Percentiles rank a stretch among this genome's conserved stretches.
Evolutionary conservation across 2,113 vertebrate genomes (phyloP).

Genomic region (Grus americana): DNA sequence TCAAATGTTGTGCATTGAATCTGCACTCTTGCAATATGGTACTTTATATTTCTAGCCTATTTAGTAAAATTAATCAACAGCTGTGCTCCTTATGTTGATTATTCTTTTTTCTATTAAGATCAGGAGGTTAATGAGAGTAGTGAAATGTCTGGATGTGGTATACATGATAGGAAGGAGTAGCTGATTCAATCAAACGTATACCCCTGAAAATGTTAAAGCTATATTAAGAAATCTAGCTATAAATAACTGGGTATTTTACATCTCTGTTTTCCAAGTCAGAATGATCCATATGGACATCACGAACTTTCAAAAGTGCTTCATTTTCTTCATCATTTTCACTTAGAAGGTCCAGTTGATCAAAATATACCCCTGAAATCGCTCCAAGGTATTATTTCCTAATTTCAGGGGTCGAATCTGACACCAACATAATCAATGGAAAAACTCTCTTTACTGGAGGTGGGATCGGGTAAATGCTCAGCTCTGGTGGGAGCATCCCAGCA

Average conservation of each 20-base stretch:
- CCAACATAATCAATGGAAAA: neutral
- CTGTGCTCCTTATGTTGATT: slow-evolving; percentile 59
- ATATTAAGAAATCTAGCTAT: slow-evolving; percentile 46
- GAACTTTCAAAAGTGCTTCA: neutral
- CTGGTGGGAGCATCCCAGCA: neutral
- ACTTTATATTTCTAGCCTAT: slow-evolving; percentile 61
- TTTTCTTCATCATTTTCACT: slow-evolving; percentile 1
- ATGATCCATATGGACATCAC: slow-evolving; percentile 32
- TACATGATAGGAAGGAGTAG: slow-evolving; percentile 6
- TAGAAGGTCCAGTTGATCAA: neutral
- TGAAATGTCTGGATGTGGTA: slow-evolving; percentile 15
- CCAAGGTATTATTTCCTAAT: neutral
- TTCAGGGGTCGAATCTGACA: neutral
- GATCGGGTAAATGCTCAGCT: neutral
- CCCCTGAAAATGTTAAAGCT: slow-evolving; percentile 40
- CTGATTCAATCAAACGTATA: slow-evolving; percentile 42
- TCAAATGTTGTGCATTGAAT: slow-evolving; percentile 49
- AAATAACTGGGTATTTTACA: slow-evolving; percentile 50
- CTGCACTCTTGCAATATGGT: slow-evolving; percentile 50
- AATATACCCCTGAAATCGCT: neutral
- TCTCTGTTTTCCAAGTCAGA: neutral
- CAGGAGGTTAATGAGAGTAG: slow-evolving; percentile 66
- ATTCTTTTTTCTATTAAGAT: slow-evolving; percentile 37
- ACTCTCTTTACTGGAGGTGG: neutral
- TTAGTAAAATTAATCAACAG: slow-evolving; percentile 75